Conservation (phyloP, 2,797 vertebrate genomes). For the Danio tinwini region DNA sequence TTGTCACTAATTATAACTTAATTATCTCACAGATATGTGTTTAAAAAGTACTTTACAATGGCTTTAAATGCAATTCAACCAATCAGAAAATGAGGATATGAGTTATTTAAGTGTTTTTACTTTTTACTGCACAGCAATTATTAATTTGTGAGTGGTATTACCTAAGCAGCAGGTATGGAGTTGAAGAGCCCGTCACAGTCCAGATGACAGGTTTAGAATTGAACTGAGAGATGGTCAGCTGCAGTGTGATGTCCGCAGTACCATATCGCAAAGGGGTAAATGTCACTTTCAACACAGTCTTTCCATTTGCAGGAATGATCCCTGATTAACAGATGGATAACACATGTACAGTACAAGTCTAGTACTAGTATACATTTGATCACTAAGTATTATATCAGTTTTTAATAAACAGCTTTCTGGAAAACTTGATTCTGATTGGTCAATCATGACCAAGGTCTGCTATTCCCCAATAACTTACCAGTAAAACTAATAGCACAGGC, state of each 20-base stretch:
- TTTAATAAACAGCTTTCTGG: neutral
- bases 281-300: conserved; percentile 76
- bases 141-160: conserved; percentile 59
- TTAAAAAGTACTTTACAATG: no score
- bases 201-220: conserved; percentile 85
- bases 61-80: no score
- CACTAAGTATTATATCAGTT: neutral
- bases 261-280: conserved; percentile 87
- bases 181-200: conserved; percentile 84
- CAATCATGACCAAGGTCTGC: no score
- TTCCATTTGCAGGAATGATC: conserved; percentile 85
- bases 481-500: no score
- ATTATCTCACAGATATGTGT: no score
- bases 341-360: neutral
- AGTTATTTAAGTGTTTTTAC: neutral
- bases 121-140: neutral
- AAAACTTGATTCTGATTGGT: no score
- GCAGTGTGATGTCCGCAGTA: conserved; percentile 84
- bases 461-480: no score
- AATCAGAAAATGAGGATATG: no score
- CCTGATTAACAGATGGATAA: conserved; percentile 72
- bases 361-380: neutral
- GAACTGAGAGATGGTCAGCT: conserved; percentile 87
- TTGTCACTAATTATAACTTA: no score
- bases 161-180: conserved; percentile 75